These are phyloP conservation scores for Drosophila orosa DNA, from an alignment of 1,140 invertebrate genomes.

Conservation along the genomic window DNA sequence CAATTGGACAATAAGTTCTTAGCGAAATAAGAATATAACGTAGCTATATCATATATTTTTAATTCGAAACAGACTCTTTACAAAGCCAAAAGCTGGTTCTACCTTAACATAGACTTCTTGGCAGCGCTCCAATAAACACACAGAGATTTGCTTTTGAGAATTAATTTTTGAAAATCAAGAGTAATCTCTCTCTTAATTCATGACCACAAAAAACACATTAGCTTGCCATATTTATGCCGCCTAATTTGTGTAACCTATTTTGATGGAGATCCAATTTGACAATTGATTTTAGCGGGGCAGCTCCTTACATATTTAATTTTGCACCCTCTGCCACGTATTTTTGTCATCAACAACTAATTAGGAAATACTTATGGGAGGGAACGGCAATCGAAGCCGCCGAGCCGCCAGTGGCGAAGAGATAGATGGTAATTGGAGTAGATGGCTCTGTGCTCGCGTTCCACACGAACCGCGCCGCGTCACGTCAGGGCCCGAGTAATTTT, in stretches of 20 bases:
- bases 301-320: conserved; percentile 23
- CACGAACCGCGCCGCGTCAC: conserved; percentile 55
- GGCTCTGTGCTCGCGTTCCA: conserved; percentile 49
- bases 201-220: not conserved
- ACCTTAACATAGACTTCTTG: not conserved
- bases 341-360: conserved; percentile 76
- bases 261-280: conserved; percentile 19
- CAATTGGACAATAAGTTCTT: conserved; percentile 23
- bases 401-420: conserved; percentile 24
- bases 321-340: conserved; percentile 17
- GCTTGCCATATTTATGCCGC: not conserved
- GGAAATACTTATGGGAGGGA: conserved; percentile 48
- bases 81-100: not conserved
- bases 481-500: conserved; percentile 77
- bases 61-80: not conserved
- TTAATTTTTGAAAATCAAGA: not conserved
- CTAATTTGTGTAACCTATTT: conserved; percentile 20
- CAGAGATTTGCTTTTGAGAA: not conserved
- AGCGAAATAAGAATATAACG: not conserved
- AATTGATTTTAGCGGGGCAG: conserved; percentile 25
- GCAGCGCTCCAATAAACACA: not conserved
- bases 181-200: not conserved
- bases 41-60: not conserved
- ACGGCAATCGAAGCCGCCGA: conserved; percentile 55
- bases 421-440: conserved; percentile 41